Base-by-base conservation (phyloP, 2,113 vertebrate species). In the Chionis minor region DNA sequence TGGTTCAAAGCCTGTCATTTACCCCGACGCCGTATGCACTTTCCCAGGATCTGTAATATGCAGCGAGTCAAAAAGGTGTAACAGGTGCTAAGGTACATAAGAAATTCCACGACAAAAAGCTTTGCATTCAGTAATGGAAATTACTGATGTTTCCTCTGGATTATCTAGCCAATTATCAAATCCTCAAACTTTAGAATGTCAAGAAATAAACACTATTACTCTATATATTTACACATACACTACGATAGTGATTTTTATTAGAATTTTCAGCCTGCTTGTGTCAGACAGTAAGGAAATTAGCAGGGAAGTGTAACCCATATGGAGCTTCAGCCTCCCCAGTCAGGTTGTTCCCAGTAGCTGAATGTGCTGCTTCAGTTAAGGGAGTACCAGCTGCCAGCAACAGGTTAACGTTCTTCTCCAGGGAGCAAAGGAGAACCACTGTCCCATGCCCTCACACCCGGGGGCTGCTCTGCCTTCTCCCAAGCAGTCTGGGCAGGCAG, bases 21-120 rank as follows among this genome's bases (percentile, higher is more conserved):
- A 44, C 30, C 32, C 56, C 23, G 71, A 12, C 0, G 1, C 8
- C 30, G 17, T 10, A 22, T 19, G 32, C 73, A 10, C 12, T 12
- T 38, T 38, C 38, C 38, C 38, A 38, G 38, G 38, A 38, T 38
- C 38, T 9, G 38, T 38, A 38, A 38, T 38, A 9, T 9, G 38
- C 38, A 38, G 38, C 38, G 38, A 38, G 38, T 38, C 38, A 38
- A 38, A 71, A 28, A 63, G 2, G 3, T 16, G 1, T 30, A 35
- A 10, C 18, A 8, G 12, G 13, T 55, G 4, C 52, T 58, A 65
- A 65, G 52, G 44, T 26, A 51, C 77, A 33, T 22, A 45, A 70
- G 49, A 71, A 65, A 54, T 32, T 51, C 51, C 24, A 35, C n/a
- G 28, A 52, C 6, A 30, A 52, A 35, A 62, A 42, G 14, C 30